Base-by-base conservation (phyloP, 1,140 invertebrate genomes). In the Rhynchophorus ferrugineus region DNA sequence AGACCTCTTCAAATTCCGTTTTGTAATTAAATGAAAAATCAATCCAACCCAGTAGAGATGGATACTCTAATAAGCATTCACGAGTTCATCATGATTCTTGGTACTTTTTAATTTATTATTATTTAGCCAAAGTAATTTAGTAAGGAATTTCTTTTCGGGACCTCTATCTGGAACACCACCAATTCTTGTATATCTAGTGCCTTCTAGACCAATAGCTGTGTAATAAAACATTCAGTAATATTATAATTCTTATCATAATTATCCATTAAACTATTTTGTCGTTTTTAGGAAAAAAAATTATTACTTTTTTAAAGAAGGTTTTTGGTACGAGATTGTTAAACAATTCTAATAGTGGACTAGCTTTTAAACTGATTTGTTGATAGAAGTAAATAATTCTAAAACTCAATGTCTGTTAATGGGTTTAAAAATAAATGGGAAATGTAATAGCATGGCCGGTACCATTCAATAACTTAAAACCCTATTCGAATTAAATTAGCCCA, bases 21-120 rank as follows among this genome's bases (percentile, higher is more conserved):
- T 78, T 68, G n/a, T 63, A 62, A 46, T 79, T 79, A 56, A 72
- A 77, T 0, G 76, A 76, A 11, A 78, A 67, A 65, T 78, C 75
- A 1, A 78, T 50, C 76, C 76, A 78, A 6, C 68, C 68, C 3
- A 79, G 66, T 7, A 65, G 54, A 0, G 46, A 34, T 0, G 76
- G 73, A 24, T 68, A 52, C 18, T 73, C 71, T 1, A 78, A 61
- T 19, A 56, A 3, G 61, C 59, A 0, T 69, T 62, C 0, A 68
- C 58, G 2, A 78, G 65, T 8, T 52, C 53, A 16, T 71, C 61
- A 18, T 77, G 51, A 34, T 67, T 64, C 3, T 57, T 55, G 16
- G 71, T 66, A n/a, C 64, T 69, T 13, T 55, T 66, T 2, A 78
- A 50, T 20, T 61, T 64, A 59, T 79, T 79, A 57, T 78, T 76